A percentile compares a stretch with the other conserved stretches of the same genome.
phyloP scores from a whole-genome alignment of 2,113 vertebrate genomes.

The Oxyura jamaicensis region DNA sequence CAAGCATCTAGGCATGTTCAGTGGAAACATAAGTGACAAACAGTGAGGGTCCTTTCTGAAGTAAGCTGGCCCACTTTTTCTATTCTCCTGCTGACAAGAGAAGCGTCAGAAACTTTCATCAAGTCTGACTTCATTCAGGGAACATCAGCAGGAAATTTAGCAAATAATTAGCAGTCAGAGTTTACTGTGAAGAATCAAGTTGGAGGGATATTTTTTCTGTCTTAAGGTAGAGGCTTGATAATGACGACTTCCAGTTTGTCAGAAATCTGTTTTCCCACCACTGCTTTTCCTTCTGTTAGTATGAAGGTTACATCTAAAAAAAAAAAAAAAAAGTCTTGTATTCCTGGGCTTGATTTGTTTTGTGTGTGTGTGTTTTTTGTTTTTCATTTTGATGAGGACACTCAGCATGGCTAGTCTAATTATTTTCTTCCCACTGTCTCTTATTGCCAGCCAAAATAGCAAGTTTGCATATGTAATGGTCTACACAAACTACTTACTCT shows the following conservation, averaged over 20 bases:
- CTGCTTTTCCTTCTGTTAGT: not conserved
- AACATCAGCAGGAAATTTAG: slow-evolving; percentile 57
- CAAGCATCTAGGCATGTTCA: not conserved
- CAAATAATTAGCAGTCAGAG: slow-evolving; percentile 64
- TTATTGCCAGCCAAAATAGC: slow-evolving; percentile 26
- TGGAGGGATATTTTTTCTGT: not conserved
- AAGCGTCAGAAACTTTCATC: slow-evolving; percentile 41
- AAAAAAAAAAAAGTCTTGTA: not conserved
- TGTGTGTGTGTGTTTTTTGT: too few relatives aligned
- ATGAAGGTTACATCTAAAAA: not conserved
- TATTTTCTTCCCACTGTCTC: slow-evolving; percentile 55
- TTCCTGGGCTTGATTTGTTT: not conserved
- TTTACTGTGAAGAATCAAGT: slow-evolving; percentile 13
- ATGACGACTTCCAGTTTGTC: slow-evolving; percentile 8
- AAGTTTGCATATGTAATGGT: slow-evolving; percentile 6
- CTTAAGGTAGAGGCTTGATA: not conserved
- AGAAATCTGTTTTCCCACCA: not conserved
- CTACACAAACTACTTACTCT: slow-evolving; percentile 18
- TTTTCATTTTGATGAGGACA: slow-evolving; percentile 42
- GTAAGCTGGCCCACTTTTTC: slow-evolving; percentile 19
- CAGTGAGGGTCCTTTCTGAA: slow-evolving; percentile 4
- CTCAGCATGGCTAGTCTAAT: slow-evolving; percentile 36
- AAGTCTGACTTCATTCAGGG: slow-evolving; percentile 25
- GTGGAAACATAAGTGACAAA: not conserved
- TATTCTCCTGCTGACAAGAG: slow-evolving; percentile 48